Base-by-base conservation (phyloP, 2,888 invertebrate species). In the Philereme transversata region DNA sequence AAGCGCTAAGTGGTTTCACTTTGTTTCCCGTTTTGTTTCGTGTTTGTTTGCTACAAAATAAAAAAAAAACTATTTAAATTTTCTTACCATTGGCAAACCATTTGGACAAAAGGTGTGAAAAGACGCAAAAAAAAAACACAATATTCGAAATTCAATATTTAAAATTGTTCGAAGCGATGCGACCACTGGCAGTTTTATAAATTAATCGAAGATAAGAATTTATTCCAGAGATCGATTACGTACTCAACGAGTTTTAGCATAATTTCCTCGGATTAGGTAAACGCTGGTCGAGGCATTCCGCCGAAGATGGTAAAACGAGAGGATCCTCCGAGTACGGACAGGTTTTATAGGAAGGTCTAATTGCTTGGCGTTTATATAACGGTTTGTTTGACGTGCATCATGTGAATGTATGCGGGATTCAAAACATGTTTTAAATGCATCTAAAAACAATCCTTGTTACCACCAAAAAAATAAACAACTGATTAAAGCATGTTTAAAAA, bases 331-430 rank as follows among this genome's bases (percentile, higher is more conserved):
- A 11, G 47, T 57, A 22, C 44, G 50, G 56, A 67, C 63, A 53
- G 66, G 71, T 71, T 66, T 55, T 65, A 60, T 58, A 71, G 70
- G 72, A 75, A 74, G 76, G 69, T 74, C 72, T 69, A 74, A 77
- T 69, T 67, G 51, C 56, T 50, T 41, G 22, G 59, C 59, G 52
- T 63, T 63, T 50, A 56, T 49, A 50, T 63, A 63, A 63, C 63
- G 59, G 63, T 58, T 47, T 43, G 46, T 53, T 46, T 57, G 50
- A 51, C 62, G 46, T 62, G 45, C 50, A 48, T 40, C 44, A 45
- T 49, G 11, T 44, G 51, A 58, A 54, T 57, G 33, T 36, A 57
- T 57, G 53, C 52, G 36, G 36, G 54, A 46, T 52, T 51, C 41
- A 35, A 52, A 52, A 44, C 44, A 10, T 10, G 43, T 5, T 43